phyloP scores from a whole-genome alignment of 2,797 vertebrate species.

The Coccyzus lansbergi region DNA sequence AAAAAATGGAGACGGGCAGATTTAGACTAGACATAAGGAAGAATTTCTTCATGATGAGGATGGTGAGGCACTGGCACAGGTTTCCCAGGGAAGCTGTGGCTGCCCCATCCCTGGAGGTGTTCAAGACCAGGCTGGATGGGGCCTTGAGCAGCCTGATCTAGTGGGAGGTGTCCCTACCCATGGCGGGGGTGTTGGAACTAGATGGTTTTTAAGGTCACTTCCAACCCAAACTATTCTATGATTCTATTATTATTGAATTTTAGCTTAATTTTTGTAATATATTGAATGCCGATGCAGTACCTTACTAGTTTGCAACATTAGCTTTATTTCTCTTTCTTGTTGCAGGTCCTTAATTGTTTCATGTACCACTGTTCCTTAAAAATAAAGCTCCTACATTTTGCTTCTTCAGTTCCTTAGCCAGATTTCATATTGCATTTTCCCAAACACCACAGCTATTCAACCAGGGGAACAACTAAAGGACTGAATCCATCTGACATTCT shows the following conservation, averaged over 20 bases:
- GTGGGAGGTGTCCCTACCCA: no score
- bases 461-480: constrained; percentile 19
- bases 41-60: no score
- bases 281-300: neutral
- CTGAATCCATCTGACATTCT: constrained; percentile 39
- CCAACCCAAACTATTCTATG: no score
- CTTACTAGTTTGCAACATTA: neutral
- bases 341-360: neutral
- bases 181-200: no score
- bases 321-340: neutral
- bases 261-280: neutral
- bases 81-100: no score
- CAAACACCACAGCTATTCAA: constrained; percentile 12
- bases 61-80: no score
- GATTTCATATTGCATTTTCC: constrained; percentile 20
- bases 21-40: no score
- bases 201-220: no score
- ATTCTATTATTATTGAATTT: neutral
- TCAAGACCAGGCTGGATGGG: no score
- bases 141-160: no score
- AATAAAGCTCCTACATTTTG: neutral
- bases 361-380: neutral
- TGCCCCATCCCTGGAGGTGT: no score
- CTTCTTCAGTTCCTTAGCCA: constrained; percentile 17
- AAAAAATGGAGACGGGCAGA: no score